phyloP scores from a whole-genome alignment of 2,797 vertebrate species.

The Atherinosoma microstoma region DNA sequence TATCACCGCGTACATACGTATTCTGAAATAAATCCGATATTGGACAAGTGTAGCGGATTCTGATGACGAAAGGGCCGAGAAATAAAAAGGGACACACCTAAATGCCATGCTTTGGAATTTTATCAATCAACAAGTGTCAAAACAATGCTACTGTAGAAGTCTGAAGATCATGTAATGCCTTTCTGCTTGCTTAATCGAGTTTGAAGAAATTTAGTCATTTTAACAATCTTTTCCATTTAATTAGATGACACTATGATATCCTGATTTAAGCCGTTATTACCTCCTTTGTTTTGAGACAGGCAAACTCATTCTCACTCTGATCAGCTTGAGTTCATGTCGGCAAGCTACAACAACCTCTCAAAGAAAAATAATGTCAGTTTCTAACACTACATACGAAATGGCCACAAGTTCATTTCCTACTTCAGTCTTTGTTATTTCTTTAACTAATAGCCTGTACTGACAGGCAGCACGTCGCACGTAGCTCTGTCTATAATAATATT shows the following conservation, averaged over 20 bases:
- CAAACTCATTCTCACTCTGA: conserved; percentile 8
- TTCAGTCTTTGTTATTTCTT: background rate
- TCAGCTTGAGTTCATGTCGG: conserved; percentile 4
- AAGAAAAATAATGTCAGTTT: conserved; percentile 21
- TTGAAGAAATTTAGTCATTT: background rate
- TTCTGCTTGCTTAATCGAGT: conserved; percentile 17
- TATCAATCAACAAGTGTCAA: background rate
- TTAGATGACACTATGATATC: conserved; percentile 5
- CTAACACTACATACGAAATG: background rate
- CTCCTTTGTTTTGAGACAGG: conserved; percentile 10
- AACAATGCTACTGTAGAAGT: conserved; percentile 10
- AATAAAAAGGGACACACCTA: too few relatives aligned
- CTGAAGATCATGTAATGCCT: background rate
- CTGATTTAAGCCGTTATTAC: conserved; percentile 23
- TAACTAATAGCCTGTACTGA: background rate
- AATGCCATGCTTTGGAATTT: too few relatives aligned
- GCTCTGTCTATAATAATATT: too few relatives aligned
- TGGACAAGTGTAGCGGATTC: too few relatives aligned
- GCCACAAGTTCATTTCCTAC: conserved; percentile 22
- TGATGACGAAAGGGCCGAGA: too few relatives aligned
- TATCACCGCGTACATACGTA: too few relatives aligned
- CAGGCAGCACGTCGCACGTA: too few relatives aligned
- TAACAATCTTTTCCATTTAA: conserved; percentile 8
- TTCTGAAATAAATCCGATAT: too few relatives aligned
- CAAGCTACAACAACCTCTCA: conserved; percentile 8